Evolutionary conservation across 2,888 invertebrate genomes (phyloP), one percentile per base, ranked within the genome.

Genomic region (Pocota personata): DNA sequence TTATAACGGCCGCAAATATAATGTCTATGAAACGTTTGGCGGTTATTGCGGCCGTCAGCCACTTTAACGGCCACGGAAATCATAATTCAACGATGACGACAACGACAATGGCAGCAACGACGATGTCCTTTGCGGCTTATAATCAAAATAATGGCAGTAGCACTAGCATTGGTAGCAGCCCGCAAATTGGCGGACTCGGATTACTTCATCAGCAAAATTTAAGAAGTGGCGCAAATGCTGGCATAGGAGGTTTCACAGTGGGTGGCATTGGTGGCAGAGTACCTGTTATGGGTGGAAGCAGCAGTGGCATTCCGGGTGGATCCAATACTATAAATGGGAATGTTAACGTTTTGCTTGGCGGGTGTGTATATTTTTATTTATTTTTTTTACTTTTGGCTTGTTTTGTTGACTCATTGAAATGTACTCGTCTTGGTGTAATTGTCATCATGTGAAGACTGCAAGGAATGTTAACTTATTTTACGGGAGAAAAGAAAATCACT

Each of bases 301-400:
- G 88, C 57, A 71, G 73, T 19, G 88, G 83, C 12, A 86, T 84
- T 50, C 64, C 88, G 21, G 88, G 90, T 52, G 91, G 90, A 88
- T 88, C 90, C 19, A 89, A 91, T 87, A 89, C 90, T 87, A 91
- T 91, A 88, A 91, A 95, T 90, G 95, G 95, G 89, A 94, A 94
- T 89, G 94, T 95, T 90, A 96, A 96, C 92, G 94, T 96, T 88
- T 94, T 96, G 89, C 94, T 97, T 88, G 95, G 96, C 93, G 96
- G 96, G 96, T 96, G 92, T 94, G 95, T 90, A 82, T 80, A 43
- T 6, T 19, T 46, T 52, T 21, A 62, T 21, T 60, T 24, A 24
- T 24, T 52, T 35, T 16, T 46, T 10, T 43, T 64, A 1, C 4
- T 55, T 52, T 35, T 69, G 24, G n/a, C 46, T 77, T 69, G 60